A percentile compares a stretch with the other conserved stretches of the same genome.
Conservation (phyloP, 2,113 vertebrate species). For the Plestiodon gilberti region DNA sequence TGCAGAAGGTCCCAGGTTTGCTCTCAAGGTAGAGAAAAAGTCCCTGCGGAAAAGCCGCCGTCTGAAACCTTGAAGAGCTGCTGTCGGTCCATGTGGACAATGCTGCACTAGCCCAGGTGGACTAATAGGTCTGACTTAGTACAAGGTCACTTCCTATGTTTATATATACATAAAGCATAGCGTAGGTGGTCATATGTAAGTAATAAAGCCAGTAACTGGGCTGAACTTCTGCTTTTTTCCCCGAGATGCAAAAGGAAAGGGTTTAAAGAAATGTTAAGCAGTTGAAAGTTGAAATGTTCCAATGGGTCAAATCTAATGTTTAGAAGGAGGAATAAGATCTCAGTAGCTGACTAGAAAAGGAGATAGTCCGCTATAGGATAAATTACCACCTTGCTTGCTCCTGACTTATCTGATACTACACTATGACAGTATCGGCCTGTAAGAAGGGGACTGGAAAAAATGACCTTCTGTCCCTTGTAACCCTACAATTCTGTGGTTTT, state of each 20-base stretch:
- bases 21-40: no score
- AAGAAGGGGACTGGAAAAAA: not conserved
- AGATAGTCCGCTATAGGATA: not conserved
- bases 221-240: not conserved
- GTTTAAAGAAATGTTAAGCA: not conserved
- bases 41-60: no score
- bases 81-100: no score
- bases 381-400: conserved; percentile 6
- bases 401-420: not conserved
- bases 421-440: not conserved
- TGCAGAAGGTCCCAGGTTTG: no score
- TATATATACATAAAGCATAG: not conserved
- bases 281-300: not conserved
- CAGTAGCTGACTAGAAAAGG: not conserved
- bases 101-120: no score
- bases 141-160: no score
- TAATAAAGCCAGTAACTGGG: not conserved
- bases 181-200: not conserved
- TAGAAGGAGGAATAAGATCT: not conserved
- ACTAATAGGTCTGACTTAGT: no score
- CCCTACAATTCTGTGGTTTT: conserved; percentile 25
- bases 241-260: not conserved
- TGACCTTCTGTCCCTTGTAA: not conserved
- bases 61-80: no score
- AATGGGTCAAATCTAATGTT: not conserved